Conservation (phyloP, 2,113 vertebrate species). For the Bos javanicus region DNA sequence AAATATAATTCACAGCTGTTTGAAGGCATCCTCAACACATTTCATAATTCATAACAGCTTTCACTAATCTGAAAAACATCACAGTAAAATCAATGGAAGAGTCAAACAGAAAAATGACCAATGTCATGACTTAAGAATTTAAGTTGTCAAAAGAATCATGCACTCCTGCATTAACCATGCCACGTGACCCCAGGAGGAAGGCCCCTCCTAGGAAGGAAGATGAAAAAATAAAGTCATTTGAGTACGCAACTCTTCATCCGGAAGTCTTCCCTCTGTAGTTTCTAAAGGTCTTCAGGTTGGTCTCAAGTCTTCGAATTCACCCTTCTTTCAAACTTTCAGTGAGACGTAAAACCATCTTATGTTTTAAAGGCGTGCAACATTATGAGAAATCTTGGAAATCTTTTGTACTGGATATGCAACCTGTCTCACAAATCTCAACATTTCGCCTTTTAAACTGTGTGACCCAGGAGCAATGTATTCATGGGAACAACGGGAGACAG, state of each 20-base stretch:
- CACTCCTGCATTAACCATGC: not conserved
- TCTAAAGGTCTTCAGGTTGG: not conserved
- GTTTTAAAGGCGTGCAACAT: not conserved
- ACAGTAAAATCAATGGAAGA: conserved; percentile 36
- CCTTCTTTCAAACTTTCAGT: not conserved
- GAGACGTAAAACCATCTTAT: not conserved
- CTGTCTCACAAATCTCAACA: not conserved
- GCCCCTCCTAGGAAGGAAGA: not conserved
- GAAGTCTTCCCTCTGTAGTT: not conserved
- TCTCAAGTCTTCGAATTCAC: not conserved
- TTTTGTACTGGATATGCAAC: not conserved
- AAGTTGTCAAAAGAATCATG: not conserved
- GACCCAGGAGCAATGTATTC: not conserved
- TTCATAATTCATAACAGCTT: conserved; percentile 61
- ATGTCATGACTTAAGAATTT: not conserved
- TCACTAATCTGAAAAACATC: conserved; percentile 46
- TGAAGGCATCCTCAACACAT: conserved; percentile 56
- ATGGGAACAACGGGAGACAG: not conserved
- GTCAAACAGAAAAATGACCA: conserved; percentile 47
- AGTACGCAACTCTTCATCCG: not conserved
- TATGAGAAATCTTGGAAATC: not conserved
- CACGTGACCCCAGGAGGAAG: not conserved
- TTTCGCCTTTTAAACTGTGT: not conserved
- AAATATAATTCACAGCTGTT: conserved; percentile 33
- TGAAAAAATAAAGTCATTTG: not conserved